Evolutionary conservation across 2,888 invertebrate species (phyloP), one percentile per base, ranked within the genome.

Genomic region (Drosophila neotestacea): DNA sequence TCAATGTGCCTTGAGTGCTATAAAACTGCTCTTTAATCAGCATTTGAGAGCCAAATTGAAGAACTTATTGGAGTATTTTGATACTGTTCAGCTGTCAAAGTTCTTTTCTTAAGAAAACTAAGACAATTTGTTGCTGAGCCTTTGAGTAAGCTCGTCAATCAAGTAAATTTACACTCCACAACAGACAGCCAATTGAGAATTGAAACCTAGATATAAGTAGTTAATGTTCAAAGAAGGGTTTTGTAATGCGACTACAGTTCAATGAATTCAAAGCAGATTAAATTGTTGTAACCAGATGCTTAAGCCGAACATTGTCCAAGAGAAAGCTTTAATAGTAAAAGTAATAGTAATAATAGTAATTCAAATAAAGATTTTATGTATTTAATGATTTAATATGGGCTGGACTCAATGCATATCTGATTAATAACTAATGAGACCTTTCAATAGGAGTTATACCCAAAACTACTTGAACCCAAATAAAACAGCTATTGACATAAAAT

Each of bases 1-100:
- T 75, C 60, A 63, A 48, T 61, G 47, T 61, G 52, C 59, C 28
- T 58, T 41, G 50, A 68, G 73, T 50, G 60, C 46, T 22, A 36
- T 30, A 30, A 50, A 51, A 52, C 55, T 36, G 58, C 50, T 60
- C 50, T 42, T 73, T 59, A 68, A 65, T 71, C 50, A 47, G 38
- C 50, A 51, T 52, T 75, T 16, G 42, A 55, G 62, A 34, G 50
- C 70, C 30, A 30, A 36, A 34, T 38, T 60, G 13, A 55, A 47
- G 50, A 39, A 32, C 22, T 0, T 47, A 30, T 32, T 34, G 5
- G 5, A 39, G 28, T 44, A 55, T 34, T 63, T 54, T 41, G 58
- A 36, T 44, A 38, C 16, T n/a, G 16, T 38, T 16, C 5, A 42
- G n/a, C n/a, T 32, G 27, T 22, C 9, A 13, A 36, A 38, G 34